Conservation (phyloP, 2,888 invertebrate genomes). For the Subacronicta megacephala region DNA sequence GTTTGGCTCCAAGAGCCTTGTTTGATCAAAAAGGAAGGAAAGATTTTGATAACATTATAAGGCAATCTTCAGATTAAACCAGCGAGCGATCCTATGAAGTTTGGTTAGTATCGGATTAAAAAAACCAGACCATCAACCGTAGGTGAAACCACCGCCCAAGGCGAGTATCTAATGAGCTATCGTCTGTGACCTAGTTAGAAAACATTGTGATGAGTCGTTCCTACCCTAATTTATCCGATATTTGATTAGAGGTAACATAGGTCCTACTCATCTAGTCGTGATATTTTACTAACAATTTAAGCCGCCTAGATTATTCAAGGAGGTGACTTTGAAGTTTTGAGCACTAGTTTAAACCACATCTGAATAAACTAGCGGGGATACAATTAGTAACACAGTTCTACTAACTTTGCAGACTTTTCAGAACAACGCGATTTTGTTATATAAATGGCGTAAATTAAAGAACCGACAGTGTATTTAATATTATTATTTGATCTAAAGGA, state of each 20-base stretch:
- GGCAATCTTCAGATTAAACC: no score
- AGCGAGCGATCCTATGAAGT: no score
- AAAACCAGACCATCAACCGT: no score
- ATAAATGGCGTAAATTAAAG: constrained; percentile 28
- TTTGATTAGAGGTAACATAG: not conserved
- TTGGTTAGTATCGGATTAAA: no score
- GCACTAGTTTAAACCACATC: constrained; percentile 15
- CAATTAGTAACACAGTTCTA: constrained; percentile 8
- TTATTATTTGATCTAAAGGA: constrained; percentile 27
- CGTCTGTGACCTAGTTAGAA: no score
- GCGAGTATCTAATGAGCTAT: no score
- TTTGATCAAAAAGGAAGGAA: no score
- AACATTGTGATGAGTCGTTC: no score
- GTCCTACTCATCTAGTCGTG: not conserved
- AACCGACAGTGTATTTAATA: constrained; percentile 19
- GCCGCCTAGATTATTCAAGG: constrained; percentile 22
- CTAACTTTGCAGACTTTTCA: constrained; percentile 22
- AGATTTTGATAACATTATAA: no score
- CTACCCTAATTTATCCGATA: no score
- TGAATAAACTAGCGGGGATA: constrained; percentile 21
- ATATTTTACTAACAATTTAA: constrained; percentile 23
- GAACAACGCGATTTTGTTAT: not conserved
- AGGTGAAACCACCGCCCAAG: no score
- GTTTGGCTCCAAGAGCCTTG: no score
- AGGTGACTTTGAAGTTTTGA: constrained; percentile 6